Base-by-base conservation (phyloP, 2,888 invertebrate species). In the Pharmacophagus antenor region DNA sequence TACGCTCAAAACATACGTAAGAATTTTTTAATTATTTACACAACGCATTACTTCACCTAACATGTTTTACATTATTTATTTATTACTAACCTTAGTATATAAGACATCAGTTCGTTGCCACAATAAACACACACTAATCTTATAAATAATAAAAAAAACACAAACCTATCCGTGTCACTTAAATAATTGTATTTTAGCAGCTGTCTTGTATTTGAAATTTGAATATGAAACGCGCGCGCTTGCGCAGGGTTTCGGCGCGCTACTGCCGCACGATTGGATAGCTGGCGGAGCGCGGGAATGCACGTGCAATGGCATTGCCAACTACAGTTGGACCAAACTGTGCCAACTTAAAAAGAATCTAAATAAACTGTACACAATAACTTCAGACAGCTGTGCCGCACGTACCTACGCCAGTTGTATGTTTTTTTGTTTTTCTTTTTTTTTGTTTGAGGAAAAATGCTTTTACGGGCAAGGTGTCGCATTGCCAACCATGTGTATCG, bases 181-280 rank as follows among this genome's bases (percentile, higher is more conserved):
- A 50, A 55, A 65, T 56, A 58, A 44, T 46, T 20, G 37, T 47
- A 46, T 52, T 56, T 27, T 20, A 58, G 60, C 54, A 64, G 62
- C 61, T 59, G 49, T 51, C 54, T 53, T 37, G 6, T 58, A 53
- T 63, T 54, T 44, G 42, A 57, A 63, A 48, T 64, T 51, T 61
- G 68, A 74, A 72, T 65, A 63, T 61, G 22, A 62, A 72, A 82
- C 72, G 71, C 84, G 82, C 79, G 80, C 84, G 80, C 72, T 62
- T 67, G 74, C 80, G 76, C 74, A 62, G 71, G 66, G 70, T 62
- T 63, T 65, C 73, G 61, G 68, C 80, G 76, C 81, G 71, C 67
- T 76, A 88, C 88, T 88, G 79, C 65, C 72, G 51, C 53, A 64
- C 74, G 77, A 85, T 87, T 85, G 83, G 84, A 71, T 58, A 23